Evolutionary conservation across 2,888 invertebrate genomes (phyloP).

Genomic region (Eurytoma californica): DNA sequence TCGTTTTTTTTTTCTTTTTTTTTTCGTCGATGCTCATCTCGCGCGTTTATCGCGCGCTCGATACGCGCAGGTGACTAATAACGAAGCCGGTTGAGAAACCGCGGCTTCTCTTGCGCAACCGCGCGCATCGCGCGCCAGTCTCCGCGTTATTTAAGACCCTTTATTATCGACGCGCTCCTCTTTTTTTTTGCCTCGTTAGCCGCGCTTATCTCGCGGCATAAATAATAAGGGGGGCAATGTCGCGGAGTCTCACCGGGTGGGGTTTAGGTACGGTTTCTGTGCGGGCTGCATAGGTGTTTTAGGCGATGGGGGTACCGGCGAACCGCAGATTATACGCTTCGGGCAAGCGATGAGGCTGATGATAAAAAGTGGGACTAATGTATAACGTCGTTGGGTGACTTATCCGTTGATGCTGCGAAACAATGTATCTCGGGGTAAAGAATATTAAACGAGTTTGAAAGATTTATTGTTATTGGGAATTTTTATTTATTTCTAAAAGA

Average conservation of each 20-base stretch:
- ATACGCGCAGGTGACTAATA: conserved; percentile 36
- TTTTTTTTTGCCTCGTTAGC: conserved; percentile 28
- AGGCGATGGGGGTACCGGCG: too few species aligned
- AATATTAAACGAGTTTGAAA: too few species aligned
- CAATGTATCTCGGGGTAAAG: too few species aligned
- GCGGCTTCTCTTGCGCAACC: conserved; percentile 38
- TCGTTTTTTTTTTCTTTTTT: conserved; percentile 5
- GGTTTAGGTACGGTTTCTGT: too few species aligned
- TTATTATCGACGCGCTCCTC: conserved; percentile 42
- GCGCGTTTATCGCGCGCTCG: background rate
- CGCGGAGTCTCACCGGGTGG: background rate
- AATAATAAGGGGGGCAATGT: conserved; percentile 41
- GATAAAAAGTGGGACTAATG: too few species aligned
- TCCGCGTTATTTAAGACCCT: conserved; percentile 41
- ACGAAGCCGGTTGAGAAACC: conserved; percentile 22
- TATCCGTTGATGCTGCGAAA: too few species aligned
- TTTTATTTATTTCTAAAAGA: too few species aligned
- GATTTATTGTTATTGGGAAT: too few species aligned
- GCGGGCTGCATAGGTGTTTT: too few species aligned
- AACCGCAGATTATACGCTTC: too few species aligned
- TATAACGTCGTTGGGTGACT: too few species aligned
- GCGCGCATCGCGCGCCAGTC: background rate
- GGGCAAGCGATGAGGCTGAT: too few species aligned
- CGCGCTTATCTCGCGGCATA: conserved; percentile 19
- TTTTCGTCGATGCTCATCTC: background rate